Percentiles rank a stretch among this genome's conserved stretches.
These are phyloP conservation scores for Temnopleurus reevesii DNA, from an alignment of 53 echinoderm and acorn worm species.

Conservation along the genomic window DNA sequence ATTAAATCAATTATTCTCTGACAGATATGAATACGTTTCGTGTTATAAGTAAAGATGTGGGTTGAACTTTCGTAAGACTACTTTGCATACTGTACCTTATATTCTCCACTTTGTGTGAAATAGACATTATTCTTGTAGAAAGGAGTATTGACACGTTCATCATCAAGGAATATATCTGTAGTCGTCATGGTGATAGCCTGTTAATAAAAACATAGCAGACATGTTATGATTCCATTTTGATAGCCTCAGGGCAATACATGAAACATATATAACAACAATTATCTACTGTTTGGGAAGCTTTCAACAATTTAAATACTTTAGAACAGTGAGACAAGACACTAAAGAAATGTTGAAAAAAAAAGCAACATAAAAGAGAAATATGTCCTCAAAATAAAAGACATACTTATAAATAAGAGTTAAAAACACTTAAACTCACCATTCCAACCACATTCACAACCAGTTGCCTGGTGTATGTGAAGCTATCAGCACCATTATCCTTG, in stretches of 20 bases:
- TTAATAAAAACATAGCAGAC: not conserved
- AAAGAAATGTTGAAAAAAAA: too few relatives aligned
- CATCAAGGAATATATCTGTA: constrained; percentile 38
- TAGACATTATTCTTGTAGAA: constrained; percentile 40
- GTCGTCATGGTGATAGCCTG: constrained; percentile 47
- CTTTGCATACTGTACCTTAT: constrained; percentile 3
- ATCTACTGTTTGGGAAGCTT: too few relatives aligned
- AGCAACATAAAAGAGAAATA: too few relatives aligned
- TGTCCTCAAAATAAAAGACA: not conserved
- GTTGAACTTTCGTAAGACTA: too few relatives aligned
- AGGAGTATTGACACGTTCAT: constrained; percentile 14
- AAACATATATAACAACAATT: too few relatives aligned
- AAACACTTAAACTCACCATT: constrained; percentile 25
- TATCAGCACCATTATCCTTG: constrained; percentile 41
- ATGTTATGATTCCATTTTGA: not conserved
- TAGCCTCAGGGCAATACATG: not conserved
- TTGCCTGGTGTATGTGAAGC: constrained; percentile 61
- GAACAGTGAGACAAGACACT: too few relatives aligned
- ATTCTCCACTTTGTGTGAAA: constrained; percentile 45
- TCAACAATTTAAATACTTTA: too few relatives aligned
- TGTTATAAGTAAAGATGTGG: not conserved
- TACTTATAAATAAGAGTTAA: not conserved
- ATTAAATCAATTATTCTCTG: too few relatives aligned
- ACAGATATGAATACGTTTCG: too few relatives aligned
- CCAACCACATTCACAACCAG: constrained; percentile 58